Percentiles rank a stretch among this genome's conserved stretches.
Evolutionary conservation across 2,113 vertebrate genomes (phyloP).

Genomic region (Otus sunia): DNA sequence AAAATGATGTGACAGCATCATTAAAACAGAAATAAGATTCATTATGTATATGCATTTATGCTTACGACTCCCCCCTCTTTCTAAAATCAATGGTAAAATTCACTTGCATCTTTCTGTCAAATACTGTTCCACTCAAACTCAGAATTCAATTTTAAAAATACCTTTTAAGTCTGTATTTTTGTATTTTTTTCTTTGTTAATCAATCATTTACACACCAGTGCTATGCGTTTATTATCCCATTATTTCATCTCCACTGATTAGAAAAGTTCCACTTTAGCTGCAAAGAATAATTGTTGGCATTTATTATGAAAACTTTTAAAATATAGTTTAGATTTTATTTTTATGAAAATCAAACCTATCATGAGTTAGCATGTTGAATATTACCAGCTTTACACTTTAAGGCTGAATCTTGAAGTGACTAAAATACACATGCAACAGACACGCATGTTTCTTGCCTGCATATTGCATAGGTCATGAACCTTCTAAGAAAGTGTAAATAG

Average conservation of each 20-base stretch:
- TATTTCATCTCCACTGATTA: conserved; percentile 16
- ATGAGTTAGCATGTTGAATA: background rate
- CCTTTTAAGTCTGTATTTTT: background rate
- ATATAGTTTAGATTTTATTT: background rate
- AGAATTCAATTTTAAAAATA: background rate
- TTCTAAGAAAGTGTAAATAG: background rate
- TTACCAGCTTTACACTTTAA: background rate
- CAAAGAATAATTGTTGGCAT: background rate
- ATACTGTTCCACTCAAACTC: background rate
- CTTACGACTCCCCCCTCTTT: background rate
- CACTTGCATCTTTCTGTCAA: background rate
- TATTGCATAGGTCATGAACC: background rate
- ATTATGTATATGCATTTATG: background rate
- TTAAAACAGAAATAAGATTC: background rate
- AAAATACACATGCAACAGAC: background rate
- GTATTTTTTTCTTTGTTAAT: background rate
- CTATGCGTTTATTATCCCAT: background rate
- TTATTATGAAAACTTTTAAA: background rate
- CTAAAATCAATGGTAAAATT: background rate
- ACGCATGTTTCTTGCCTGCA: background rate
- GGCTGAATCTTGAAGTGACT: background rate
- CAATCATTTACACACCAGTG: background rate
- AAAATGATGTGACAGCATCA: background rate
- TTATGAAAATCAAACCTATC: background rate
- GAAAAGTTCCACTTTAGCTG: background rate